phyloP scores from a whole-genome alignment of 2,113 vertebrate genomes.

The Python bivittatus region DNA sequence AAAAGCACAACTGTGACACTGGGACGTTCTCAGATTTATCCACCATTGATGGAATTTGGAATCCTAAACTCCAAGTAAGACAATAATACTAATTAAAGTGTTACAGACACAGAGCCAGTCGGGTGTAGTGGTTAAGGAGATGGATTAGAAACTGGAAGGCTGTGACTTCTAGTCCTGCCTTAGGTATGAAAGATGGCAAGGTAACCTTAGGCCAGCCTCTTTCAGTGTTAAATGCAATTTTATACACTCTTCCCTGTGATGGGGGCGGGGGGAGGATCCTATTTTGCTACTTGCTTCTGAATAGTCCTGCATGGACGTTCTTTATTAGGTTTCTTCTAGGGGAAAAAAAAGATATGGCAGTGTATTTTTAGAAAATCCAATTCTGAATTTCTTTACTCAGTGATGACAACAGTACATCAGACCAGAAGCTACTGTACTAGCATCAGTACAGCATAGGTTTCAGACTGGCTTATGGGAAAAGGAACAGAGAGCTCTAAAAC shows the following conservation, averaged over 20 bases:
- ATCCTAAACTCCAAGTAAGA: background rate
- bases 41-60: background rate
- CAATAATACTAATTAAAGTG: background rate
- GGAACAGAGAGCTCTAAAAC: no score
- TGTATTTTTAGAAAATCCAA: background rate
- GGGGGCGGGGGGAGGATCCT: no score
- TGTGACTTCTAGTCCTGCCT: background rate
- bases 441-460: background rate
- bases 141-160: background rate
- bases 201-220: background rate
- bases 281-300: background rate
- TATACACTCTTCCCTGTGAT: background rate
- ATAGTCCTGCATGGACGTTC: background rate
- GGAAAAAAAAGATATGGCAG: background rate
- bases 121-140: background rate
- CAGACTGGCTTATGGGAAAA: background rate
- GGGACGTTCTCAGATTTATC: background rate
- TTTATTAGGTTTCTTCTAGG: background rate
- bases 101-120: background rate
- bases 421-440: background rate
- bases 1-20: background rate
- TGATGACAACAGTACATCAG: background rate
- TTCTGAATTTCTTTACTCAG: background rate
- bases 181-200: background rate
- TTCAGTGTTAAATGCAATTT: background rate